A percentile compares a stretch with the other conserved stretches of the same genome.
These are phyloP conservation scores for Columba janthina DNA, from an alignment of 2,113 vertebrate species.

Conservation along the genomic window DNA sequence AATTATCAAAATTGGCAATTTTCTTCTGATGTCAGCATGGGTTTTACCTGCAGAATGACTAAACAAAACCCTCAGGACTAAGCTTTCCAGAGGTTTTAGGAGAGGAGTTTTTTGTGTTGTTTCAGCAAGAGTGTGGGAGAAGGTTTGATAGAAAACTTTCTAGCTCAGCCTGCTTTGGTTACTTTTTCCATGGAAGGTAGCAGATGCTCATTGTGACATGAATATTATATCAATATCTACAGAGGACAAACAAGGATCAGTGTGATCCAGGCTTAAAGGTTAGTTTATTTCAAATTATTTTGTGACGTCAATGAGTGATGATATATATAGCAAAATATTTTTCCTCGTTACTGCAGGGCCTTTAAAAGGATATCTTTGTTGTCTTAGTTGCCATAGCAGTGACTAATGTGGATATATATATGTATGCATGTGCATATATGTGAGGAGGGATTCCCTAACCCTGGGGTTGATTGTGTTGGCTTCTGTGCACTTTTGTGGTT, in stretches of 20 bases:
- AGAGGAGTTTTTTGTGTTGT: background rate
- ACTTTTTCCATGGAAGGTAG: slow-evolving; percentile 49
- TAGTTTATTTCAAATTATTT: slow-evolving; percentile 68
- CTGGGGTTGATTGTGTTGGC: slow-evolving; percentile 13
- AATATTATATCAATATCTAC: slow-evolving; percentile 33
- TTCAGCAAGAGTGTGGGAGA: background rate
- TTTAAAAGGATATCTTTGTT: slow-evolving; percentile 70
- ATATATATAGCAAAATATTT: slow-evolving; percentile 72
- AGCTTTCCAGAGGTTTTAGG: background rate
- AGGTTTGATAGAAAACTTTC: slow-evolving; percentile 14
- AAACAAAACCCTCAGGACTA: background rate
- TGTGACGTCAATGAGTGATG: slow-evolving; percentile 43
- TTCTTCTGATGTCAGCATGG: background rate
- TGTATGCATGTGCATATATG: background rate
- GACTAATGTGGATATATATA: slow-evolving; percentile 16
- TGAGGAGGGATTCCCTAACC: slow-evolving; percentile 52
- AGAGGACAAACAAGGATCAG: slow-evolving; percentile 22
- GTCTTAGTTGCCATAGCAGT: slow-evolving; percentile 65
- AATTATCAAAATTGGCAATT: background rate
- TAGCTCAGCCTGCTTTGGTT: background rate
- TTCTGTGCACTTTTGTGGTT: background rate
- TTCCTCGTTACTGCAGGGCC: slow-evolving; percentile 37
- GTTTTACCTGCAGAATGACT: background rate
- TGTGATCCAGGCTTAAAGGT: slow-evolving; percentile 39
- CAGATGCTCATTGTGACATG: slow-evolving; percentile 56